A percentile compares a stretch with the other conserved stretches of the same genome.
Evolutionary conservation across 2,113 vertebrate genomes (phyloP).

Genomic region (Hippolais icterina): DNA sequence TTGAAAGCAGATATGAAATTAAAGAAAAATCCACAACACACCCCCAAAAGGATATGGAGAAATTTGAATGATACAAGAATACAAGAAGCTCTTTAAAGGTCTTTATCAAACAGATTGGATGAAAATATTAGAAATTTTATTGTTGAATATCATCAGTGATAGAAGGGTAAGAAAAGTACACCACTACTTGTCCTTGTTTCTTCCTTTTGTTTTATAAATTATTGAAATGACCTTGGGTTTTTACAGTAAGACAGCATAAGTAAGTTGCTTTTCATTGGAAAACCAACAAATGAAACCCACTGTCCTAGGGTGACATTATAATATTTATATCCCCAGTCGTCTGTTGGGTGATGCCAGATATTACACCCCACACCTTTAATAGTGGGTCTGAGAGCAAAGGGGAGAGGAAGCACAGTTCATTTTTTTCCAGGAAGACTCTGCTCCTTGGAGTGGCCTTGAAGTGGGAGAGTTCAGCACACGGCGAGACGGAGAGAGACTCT

Average conservation of each 20-base stretch:
- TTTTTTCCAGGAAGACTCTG: too few relatives aligned
- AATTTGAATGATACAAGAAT: not conserved
- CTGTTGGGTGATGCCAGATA: too few relatives aligned
- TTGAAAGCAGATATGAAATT: not conserved
- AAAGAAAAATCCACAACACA: not conserved
- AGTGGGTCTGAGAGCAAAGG: too few relatives aligned
- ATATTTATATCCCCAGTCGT: too few relatives aligned
- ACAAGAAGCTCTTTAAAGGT: not conserved
- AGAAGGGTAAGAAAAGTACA: not conserved
- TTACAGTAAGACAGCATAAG: not conserved
- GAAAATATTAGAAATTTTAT: not conserved
- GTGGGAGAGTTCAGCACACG: too few relatives aligned
- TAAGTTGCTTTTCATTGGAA: not conserved
- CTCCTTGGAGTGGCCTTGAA: too few relatives aligned
- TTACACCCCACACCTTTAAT: too few relatives aligned
- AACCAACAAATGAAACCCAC: not conserved
- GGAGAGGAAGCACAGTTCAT: too few relatives aligned
- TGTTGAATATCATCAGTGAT: not conserved
- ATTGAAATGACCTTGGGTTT: not conserved
- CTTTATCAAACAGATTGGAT: not conserved
- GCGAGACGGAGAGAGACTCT: too few relatives aligned
- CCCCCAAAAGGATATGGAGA: accelerated
- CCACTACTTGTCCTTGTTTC: accelerated
- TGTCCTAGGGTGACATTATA: not conserved
- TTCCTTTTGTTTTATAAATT: not conserved